Conservation (phyloP, 2,113 vertebrate genomes). For the Choloepus hoffmanni region DNA sequence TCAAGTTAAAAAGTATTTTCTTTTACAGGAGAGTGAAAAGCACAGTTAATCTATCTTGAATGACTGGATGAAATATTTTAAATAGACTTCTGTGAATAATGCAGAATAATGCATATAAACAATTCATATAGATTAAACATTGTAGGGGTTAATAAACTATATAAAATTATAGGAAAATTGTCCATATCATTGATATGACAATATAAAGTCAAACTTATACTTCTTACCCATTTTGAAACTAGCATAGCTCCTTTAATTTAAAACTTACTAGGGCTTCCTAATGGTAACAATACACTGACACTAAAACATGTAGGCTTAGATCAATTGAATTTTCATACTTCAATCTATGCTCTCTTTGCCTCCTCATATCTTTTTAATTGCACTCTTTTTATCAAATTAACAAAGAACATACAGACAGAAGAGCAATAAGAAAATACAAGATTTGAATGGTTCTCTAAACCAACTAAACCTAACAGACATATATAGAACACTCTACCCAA, state of each 20-base stretch:
- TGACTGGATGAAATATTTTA: conserved; percentile 65
- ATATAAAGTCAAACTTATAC: conserved; percentile 60
- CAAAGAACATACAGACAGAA: not conserved
- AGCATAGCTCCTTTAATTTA: not conserved
- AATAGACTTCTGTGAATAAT: conserved; percentile 59
- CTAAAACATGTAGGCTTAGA: not conserved
- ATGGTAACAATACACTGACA: not conserved
- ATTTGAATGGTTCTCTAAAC: too few species aligned
- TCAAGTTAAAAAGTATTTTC: conserved; percentile 81
- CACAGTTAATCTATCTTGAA: conserved; percentile 66
- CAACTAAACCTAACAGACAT: too few species aligned
- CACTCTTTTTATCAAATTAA: not conserved
- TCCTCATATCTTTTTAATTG: not conserved
- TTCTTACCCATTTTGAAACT: conserved; percentile 55
- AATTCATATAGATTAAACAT: conserved; percentile 16
- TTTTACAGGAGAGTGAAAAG: conserved; percentile 78
- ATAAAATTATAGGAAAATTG: not conserved
- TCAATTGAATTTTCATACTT: not conserved
- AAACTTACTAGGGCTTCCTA: not conserved
- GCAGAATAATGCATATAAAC: conserved; percentile 55
- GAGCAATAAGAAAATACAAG: too few species aligned
- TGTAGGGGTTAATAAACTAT: not conserved
- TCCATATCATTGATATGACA: not conserved
- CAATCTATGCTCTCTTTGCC: not conserved
- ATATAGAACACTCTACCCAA: too few species aligned